Base-by-base conservation (phyloP, 2,113 vertebrate genomes). In the Hirundichthys speculiger region DNA sequence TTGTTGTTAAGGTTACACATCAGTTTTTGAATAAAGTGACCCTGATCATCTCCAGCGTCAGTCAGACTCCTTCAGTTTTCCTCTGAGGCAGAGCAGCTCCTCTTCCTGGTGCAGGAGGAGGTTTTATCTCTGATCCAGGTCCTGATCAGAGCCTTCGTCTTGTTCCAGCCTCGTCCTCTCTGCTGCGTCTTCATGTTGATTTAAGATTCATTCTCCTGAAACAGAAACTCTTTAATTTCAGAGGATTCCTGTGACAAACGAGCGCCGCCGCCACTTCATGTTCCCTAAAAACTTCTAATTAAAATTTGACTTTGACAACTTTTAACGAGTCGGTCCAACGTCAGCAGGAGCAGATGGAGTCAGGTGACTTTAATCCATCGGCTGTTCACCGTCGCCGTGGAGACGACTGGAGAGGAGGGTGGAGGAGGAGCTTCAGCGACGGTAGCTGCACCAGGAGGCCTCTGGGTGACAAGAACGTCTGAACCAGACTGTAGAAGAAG, bases 221-320 rank as follows among this genome's bases (percentile, higher is more conserved):
- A 68, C 19, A 45, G 43, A 61, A 68, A 52, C 46, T 15, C 21
- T 81, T 85, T 86, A 77, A 77, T 80, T 84, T 77, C 57, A 2
- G n/a, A 56, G 43, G 81, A 74, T 84, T 64, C 16, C 16, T 54
- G 41, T 81, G 69, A 70, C 73, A 70, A 75, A 71, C 22, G 21
- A 39, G 9, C 50, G n/a, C 53, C 68, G 64, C 64, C 20, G 19
- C 55, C 65, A 73, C 82, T 80, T 64, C 14, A 10, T 81, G 65
- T 72, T 78, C 52, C 30, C 22, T 20, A 55, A 65, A 69, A 83
- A 79, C 64, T 82, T 84, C 42, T 72, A 69, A 82, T 87, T 80
- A 72, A 84, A 80, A 75, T 79, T 42, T 51, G 65, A 70, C 84
- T 81, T 79, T 75, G 21, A 70, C 27, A 75, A 69, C 41, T 82